A percentile compares a stretch with the other conserved stretches of the same genome.
phyloP scores from a whole-genome alignment of 2,888 invertebrate species.

The Acleris holmiana region DNA sequence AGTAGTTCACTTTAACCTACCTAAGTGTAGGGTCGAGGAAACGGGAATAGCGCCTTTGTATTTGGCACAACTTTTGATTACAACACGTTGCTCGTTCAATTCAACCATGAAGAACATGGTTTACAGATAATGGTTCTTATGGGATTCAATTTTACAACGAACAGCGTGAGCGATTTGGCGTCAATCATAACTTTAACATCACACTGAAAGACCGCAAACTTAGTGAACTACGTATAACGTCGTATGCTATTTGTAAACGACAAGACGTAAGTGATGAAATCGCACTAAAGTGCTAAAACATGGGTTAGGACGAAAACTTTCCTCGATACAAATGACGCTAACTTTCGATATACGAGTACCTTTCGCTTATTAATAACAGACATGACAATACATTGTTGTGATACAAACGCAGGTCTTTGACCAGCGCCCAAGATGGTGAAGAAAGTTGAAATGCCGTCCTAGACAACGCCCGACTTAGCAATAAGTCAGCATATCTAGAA shows the following conservation, averaged over 20 bases:
- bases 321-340: conserved; percentile 38
- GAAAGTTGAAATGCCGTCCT: conserved; percentile 64
- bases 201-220: too few species aligned
- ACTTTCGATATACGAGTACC: conserved; percentile 43
- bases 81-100: too few species aligned
- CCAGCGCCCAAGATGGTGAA: conserved; percentile 69
- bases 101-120: too few species aligned
- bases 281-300: conserved; percentile 41
- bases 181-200: too few species aligned
- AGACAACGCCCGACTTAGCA: conserved; percentile 51
- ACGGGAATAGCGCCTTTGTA: too few species aligned
- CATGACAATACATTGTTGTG: conserved; percentile 30
- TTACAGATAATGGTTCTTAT: too few species aligned
- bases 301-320: conserved; percentile 42
- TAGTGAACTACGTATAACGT: too few species aligned
- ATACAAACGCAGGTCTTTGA: conserved; percentile 51
- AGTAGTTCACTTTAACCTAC: too few species aligned
- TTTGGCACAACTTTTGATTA: too few species aligned
- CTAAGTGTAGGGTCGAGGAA: too few species aligned
- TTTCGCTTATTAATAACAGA: conserved; percentile 42
- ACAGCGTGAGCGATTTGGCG: too few species aligned
- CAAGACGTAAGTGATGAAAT: conserved; percentile 37
- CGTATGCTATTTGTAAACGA: conserved; percentile 5
- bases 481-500: conserved; percentile 69
- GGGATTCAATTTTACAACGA: too few species aligned